Percentiles rank a stretch among this genome's conserved stretches.
Evolutionary conservation across 2,888 invertebrate species (phyloP).

Genomic region (Drosophila nigricruria): DNA sequence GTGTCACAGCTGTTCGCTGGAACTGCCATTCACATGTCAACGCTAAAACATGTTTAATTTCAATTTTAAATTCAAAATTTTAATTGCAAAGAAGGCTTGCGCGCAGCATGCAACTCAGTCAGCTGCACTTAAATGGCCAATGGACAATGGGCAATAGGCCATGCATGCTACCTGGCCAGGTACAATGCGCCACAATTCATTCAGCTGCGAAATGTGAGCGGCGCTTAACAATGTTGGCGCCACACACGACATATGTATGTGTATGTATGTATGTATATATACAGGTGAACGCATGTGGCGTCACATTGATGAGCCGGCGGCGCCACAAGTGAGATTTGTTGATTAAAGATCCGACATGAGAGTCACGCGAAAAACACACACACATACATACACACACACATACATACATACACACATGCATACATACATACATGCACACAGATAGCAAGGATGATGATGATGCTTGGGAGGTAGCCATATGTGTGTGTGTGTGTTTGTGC

Average conservation of each 20-base stretch:
- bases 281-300: slow-evolving; percentile 38
- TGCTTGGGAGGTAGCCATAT: slow-evolving; percentile 21
- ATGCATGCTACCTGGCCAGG: slow-evolving; percentile 17
- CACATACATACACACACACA: slow-evolving; percentile 1
- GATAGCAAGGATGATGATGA: slow-evolving; percentile 51
- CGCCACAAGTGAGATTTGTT: slow-evolving; percentile 52
- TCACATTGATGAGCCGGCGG: slow-evolving; percentile 53
- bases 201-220: slow-evolving; percentile 27
- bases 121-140: not conserved
- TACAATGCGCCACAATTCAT: slow-evolving; percentile 21
- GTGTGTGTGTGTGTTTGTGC: slow-evolving; percentile 18
- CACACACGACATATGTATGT: not conserved
- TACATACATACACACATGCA: slow-evolving; percentile 9
- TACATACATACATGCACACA: slow-evolving; percentile 5
- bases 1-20: slow-evolving; percentile 39
- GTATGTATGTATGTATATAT: not conserved
- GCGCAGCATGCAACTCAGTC: not conserved
- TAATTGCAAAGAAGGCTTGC: slow-evolving; percentile 23
- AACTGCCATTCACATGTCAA: slow-evolving; percentile 33
- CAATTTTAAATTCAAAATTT: slow-evolving; percentile 37
- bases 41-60: slow-evolving; percentile 28
- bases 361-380: slow-evolving; percentile 70
- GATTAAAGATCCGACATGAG: slow-evolving; percentile 65
- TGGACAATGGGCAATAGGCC: not conserved
- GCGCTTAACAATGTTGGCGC: slow-evolving; percentile 40